phyloP scores from a whole-genome alignment of 2,888 invertebrate species.

The Pycnomerus fuliginosus region DNA sequence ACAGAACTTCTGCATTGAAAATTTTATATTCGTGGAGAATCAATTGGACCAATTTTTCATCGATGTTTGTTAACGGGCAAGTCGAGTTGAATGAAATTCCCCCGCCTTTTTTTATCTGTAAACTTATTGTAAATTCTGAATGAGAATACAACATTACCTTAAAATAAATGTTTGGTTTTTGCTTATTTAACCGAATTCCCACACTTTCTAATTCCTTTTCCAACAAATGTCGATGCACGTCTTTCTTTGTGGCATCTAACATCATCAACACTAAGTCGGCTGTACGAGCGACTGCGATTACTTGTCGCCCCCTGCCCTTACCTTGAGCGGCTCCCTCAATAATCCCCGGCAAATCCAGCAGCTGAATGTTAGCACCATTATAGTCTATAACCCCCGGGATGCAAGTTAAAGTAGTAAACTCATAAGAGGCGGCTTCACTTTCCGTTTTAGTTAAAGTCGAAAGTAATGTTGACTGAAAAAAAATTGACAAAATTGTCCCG shows the following conservation, averaged over 20 bases:
- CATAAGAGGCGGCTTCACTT: slow-evolving; percentile 96
- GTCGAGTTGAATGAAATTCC: slow-evolving; percentile 97
- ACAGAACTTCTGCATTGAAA: slow-evolving; percentile 92
- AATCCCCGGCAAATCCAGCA: slow-evolving; percentile 97
- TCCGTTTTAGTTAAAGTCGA: slow-evolving; percentile 95
- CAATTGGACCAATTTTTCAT: slow-evolving; percentile 97
- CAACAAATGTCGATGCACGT: slow-evolving; percentile 87
- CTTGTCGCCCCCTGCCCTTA: slow-evolving; percentile 56
- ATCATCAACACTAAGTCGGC: slow-evolving; percentile 98
- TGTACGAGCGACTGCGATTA: slow-evolving; percentile 97
- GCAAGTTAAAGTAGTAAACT: slow-evolving; percentile 98
- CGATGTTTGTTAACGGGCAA: slow-evolving; percentile 86
- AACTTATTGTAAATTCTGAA: no score
- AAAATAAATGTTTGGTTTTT: slow-evolving; percentile 97
- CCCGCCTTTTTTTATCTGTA: slow-evolving; percentile 88
- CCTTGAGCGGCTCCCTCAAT: slow-evolving; percentile 97
- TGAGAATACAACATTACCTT: no score
- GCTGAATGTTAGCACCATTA: slow-evolving; percentile 97
- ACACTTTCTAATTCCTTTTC: slow-evolving; percentile 97
- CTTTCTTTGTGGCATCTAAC: slow-evolving; percentile 98
- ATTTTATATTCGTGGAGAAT: slow-evolving; percentile 99
- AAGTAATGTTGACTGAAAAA: slow-evolving; percentile 81
- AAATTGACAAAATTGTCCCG: background rate
- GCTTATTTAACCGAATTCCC: slow-evolving; percentile 93
- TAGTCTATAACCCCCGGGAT: slow-evolving; percentile 99